Evolutionary conservation across 2,888 invertebrate genomes (phyloP).

Genomic region (Nemurella pictetii): DNA sequence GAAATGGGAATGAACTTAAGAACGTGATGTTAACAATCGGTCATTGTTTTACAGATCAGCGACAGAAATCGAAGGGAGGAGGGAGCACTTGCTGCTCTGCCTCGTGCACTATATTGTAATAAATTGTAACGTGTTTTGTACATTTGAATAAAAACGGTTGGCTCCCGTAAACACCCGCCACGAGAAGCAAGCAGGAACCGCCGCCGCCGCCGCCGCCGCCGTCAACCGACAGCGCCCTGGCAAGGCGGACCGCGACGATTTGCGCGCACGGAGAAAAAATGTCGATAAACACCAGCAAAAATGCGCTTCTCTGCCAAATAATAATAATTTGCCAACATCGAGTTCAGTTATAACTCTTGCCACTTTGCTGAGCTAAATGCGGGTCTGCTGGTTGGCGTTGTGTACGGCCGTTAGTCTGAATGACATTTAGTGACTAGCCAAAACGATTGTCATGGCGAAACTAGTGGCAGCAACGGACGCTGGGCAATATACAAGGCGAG

Average conservation of each 20-base stretch:
- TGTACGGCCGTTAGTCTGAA: slow-evolving; percentile 1
- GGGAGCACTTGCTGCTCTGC: slow-evolving; percentile 94
- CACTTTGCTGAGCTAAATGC: slow-evolving; percentile 28
- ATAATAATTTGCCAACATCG: not conserved
- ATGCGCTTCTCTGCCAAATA: not conserved
- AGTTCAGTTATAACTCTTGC: not conserved
- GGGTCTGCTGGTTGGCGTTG: slow-evolving; percentile 22
- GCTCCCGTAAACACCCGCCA: not conserved
- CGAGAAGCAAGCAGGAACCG: not conserved
- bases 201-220: not conserved
- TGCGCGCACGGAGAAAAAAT: not conserved
- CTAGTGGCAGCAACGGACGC: not conserved
- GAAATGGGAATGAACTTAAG: not conserved
- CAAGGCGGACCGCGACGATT: not conserved
- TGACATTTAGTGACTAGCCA: not conserved
- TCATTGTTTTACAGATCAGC: slow-evolving; percentile 74
- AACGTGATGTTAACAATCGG: not conserved
- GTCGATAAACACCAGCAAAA: not conserved
- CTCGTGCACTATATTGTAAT: slow-evolving; percentile 92
- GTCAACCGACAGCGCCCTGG: no score
- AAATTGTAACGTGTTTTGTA: slow-evolving; percentile 28
- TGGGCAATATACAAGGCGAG: slow-evolving; percentile 8
- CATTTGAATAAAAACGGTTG: slow-evolving; percentile 7
- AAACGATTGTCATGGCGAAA: slow-evolving; percentile 7
- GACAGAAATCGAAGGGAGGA: slow-evolving; percentile 93